Evolutionary conservation across 2,113 vertebrate species (phyloP).

Genomic region (Osmerus mordax): DNA sequence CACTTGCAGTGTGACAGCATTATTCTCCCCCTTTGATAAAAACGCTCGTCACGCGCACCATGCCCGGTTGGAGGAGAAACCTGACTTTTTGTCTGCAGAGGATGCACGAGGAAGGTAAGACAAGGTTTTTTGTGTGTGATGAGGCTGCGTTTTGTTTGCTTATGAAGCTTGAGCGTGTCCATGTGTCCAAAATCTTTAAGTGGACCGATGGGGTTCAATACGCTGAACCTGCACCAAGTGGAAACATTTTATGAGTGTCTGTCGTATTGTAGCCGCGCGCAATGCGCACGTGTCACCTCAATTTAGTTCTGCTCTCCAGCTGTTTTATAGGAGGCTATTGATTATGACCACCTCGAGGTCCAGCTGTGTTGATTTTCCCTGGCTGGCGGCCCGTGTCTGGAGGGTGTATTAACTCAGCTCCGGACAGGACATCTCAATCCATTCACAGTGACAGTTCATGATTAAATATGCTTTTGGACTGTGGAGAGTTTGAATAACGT

Average conservation of each 20-base stretch:
- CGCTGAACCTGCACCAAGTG: background rate
- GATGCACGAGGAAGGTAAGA: slow-evolving; percentile 83
- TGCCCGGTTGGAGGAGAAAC: slow-evolving; percentile 84
- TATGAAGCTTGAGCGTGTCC: background rate
- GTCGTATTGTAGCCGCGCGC: background rate
- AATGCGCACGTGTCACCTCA: background rate
- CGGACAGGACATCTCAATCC: no score
- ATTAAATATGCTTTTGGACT: no score
- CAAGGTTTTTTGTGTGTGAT: background rate
- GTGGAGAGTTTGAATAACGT: no score
- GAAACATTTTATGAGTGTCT: background rate
- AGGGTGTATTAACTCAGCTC: no score
- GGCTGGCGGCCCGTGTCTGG: no score
- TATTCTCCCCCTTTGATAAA: background rate
- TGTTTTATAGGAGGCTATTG: background rate
- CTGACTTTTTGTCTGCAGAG: slow-evolving; percentile 82
- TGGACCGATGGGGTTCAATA: background rate
- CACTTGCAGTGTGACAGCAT: background rate
- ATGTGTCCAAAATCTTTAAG: background rate
- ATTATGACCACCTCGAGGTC: background rate
- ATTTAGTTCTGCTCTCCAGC: background rate
- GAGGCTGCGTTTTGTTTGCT: background rate
- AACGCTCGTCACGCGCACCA: slow-evolving; percentile 42
- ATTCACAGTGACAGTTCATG: no score
- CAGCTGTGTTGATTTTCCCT: no score